Base-by-base conservation (phyloP, 1,140 invertebrate species). In the Cydia pomonella region DNA sequence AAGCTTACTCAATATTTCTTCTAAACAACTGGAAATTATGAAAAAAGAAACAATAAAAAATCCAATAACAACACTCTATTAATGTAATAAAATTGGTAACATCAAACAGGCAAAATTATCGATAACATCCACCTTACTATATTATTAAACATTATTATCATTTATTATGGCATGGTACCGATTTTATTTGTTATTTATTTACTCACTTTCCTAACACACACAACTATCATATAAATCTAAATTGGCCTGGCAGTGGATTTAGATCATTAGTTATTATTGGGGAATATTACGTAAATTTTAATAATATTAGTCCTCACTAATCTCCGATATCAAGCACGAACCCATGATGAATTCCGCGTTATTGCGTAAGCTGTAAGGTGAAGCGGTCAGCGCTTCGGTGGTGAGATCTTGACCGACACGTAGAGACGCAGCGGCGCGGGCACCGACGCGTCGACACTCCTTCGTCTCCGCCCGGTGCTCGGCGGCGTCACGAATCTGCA, bases 381-480 rank as follows among this genome's bases (percentile, higher is more conserved):
- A 44, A 16, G 16, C 7, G n/a, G 29, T 85, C 81, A 86, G 74
- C 80, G 83, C 18, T 76, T 76, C 5, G 29, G 41, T 9, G 89
- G 89, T 63, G 85, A 85, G 50, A 92, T 80, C 4, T 74, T 77
- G 9, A 92, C 86, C 5, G 89, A 86, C 44, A 92, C 89, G 77
- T 92, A 92, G 0, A 92, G 81, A 0, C 87, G 75, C 64, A 92
- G 59, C 3, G 91, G 89, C 63, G 91, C 85, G 2, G 89, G 89
- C 10, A 76, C 72, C 9, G 10, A 59, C 16, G 41, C 13, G 21
- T 78, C 75, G 16, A 72, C 73, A 18, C 79, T 73, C 9, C 84
- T 53, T 6, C 84, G 69, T 63, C 63, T 74, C 38, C 77, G 72
- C 3, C 80, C 74, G 1, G 62, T 16, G 38, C 72, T 77, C 0